These are phyloP conservation scores for Noctua pronuba DNA, from an alignment of 2,888 invertebrate species.

Conservation along the genomic window DNA sequence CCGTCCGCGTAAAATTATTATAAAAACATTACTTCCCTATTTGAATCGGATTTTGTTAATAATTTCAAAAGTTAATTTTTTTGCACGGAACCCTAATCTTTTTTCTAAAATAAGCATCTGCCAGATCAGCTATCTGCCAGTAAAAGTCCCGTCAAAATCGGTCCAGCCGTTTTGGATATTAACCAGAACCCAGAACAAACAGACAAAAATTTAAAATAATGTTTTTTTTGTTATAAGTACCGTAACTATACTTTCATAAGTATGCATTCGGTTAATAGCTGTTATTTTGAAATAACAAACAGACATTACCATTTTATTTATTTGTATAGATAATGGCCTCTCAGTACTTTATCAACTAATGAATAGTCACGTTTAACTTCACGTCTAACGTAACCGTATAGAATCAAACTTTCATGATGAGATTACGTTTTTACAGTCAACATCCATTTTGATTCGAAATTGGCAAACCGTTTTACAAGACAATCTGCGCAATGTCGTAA, in stretches of 20 bases:
- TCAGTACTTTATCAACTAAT: constrained; percentile 7
- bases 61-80: no score
- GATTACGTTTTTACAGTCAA: constrained; percentile 32
- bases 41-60: no score
- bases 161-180: no score
- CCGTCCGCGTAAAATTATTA: background rate
- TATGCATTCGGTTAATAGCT: no score
- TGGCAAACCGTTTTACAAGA: constrained; percentile 44
- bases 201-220: no score
- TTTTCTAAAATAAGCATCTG: no score
- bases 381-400: constrained; percentile 2
- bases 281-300: background rate
- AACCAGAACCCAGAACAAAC: no score
- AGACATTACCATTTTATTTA: background rate
- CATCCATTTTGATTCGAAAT: constrained; percentile 44
- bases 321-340: background rate
- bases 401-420: constrained; percentile 33
- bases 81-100: no score
- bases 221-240: no score
- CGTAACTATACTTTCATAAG: no score
- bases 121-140: no score
- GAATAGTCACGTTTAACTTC: constrained; percentile 3
- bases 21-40: no score
- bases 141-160: background rate
- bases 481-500: constrained; percentile 49